Base-by-base conservation (phyloP, 2,888 invertebrate genomes). In the Lithophane ornitopus region DNA sequence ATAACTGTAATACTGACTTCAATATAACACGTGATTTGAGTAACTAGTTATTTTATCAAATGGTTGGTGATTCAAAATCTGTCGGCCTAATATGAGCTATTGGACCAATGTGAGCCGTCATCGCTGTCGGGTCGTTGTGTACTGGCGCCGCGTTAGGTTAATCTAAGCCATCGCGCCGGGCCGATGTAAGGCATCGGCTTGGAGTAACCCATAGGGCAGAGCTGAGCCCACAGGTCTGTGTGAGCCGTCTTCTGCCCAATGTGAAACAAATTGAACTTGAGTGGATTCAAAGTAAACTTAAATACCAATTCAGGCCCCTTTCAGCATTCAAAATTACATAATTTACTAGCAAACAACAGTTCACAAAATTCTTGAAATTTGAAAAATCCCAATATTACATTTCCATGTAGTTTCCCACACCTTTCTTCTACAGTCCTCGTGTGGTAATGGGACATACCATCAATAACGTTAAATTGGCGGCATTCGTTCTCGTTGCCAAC, bases 401-500 rank as follows among this genome's bases (percentile, higher is more conserved):
- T 28, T 14, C 28, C 22, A 28, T 28, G 9, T 7, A 22, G 65
- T 46, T 34, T 6, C 28, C 28, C 49, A n/a, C 16, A 52, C 34
- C 16, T 22, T 16, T 14, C 28, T 1, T 34, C n/a, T 16, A 8
- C 73, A 44, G 7, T n/a, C 39, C 26, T 63, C 65, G 44, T 39
- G 80, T 16, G 44, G 39, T 80, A 46, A 46, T 34, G 11, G 14
- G 22, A 75, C 54, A 41, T 22, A 26, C 59, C n/a, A 82, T 82
- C 66, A 77, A 82, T 62, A 82, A 54, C 26, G 61, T 61, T 54
- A 62, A 56, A 78, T 82, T 77, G 61, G 77, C 67, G 68, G 22
- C 68, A 77, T 77, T 78, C 67, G 77, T 82, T 76, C 82, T 49
- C 59, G 22, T 46, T 82, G 78, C 61, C 78, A 67, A 54, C 67